Conservation (phyloP, 2,888 invertebrate genomes). For the Ophion ellenae region DNA sequence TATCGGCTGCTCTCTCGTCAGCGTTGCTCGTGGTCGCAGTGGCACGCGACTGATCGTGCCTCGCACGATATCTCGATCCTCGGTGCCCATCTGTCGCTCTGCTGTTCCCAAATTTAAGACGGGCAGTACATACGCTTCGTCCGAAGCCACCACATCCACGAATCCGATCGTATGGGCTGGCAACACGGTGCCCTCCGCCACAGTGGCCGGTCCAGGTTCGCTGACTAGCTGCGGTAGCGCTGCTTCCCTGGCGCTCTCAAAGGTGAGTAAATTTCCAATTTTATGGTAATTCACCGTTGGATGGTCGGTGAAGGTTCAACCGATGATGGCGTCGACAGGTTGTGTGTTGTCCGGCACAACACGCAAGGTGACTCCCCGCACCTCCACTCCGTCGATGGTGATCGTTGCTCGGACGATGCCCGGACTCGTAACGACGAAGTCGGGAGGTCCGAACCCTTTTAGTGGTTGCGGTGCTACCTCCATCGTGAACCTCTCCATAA, state of each 20-base stretch:
- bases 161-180: neutral
- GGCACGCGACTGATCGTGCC: neutral
- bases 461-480: neutral
- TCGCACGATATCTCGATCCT: neutral
- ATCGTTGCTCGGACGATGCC: no score
- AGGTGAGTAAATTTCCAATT: neutral
- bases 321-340: slow-evolving; percentile 11
- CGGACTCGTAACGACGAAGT: no score
- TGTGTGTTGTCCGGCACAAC: slow-evolving; percentile 33
- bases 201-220: no score
- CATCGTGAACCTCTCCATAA: neutral
- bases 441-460: no score
- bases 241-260: neutral
- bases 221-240: no score
- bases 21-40: no score
- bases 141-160: neutral
- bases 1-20: no score
- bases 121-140: neutral
- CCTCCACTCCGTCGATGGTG: no score
- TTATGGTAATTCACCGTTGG: neutral
- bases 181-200: no score
- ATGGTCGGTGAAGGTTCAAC: slow-evolving; percentile 26
- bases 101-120: neutral
- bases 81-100: no score
- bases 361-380: neutral